Evolutionary conservation across 2,888 invertebrate species (phyloP), one percentile per base, ranked within the genome.

Genomic region (Lucinisca nassula): DNA sequence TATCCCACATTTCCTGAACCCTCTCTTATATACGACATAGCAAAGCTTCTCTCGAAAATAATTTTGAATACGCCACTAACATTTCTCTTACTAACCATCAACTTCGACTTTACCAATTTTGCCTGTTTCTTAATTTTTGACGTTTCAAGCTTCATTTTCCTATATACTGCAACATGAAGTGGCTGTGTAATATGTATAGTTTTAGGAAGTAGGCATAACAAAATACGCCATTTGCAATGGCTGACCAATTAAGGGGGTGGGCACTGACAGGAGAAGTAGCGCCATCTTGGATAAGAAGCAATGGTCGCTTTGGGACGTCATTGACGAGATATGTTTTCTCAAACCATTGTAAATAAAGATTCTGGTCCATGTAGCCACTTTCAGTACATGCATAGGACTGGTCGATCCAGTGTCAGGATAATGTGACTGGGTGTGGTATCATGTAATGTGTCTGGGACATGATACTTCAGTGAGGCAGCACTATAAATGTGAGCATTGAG

Each of bases 171-270:
- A 12, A 83, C 87, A 55, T 87, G 79, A n/a, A 83, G 38, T 0
- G 87, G 84, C 35, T 72, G 85, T 17, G 72, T 49, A 10, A 45
- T 45, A 45, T 45, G 45, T 12, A 17, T 45, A 17, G 45, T 45
- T 45, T 81, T 84, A 3, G 87, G 74, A n/a, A 79, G 79, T 17
- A 84, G 79, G 49, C 75, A 80, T 8, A 89, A 37, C 49, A 89
- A 45, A 89, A 70, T 24, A 88, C 84, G 76, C 84, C 79, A 67
- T 90, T 86, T 0, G 73, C 85, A 2, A 86, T 82, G 12, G 79
- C 89, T 6, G 21, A 72, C 14, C 74, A 12, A 3, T 85, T 79
- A 0, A 90, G 38, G 1, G 27, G 35, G n/a, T n/a, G n/a, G 17
- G 55, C 40, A 51, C 87, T 84, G 0, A 89, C 14, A 70, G 84